These are phyloP conservation scores for Portevinia maculata DNA, from an alignment of 2,888 invertebrate genomes.

Conservation along the genomic window DNA sequence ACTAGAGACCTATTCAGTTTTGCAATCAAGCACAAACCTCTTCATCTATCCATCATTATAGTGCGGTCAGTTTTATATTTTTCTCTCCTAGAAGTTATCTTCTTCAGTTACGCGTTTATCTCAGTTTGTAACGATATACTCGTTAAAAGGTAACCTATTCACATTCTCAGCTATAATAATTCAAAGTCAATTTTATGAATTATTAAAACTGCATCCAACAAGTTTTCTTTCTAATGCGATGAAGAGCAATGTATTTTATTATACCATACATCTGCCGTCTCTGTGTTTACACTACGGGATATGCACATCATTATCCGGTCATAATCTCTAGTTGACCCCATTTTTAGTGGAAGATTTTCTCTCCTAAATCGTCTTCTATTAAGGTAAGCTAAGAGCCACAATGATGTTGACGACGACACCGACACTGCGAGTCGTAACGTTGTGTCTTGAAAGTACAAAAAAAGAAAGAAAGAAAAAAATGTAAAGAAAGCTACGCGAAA, in stretches of 20 bases:
- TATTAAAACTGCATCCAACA: constrained; percentile 67
- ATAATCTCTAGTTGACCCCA: constrained; percentile 67
- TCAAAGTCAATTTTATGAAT: constrained; percentile 59
- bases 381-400: constrained; percentile 52
- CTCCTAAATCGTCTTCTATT: constrained; percentile 63
- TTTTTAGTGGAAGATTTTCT: constrained; percentile 58
- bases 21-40: too few relatives aligned
- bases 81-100: too few relatives aligned
- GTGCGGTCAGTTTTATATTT: too few relatives aligned
- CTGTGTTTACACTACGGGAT: constrained; percentile 43
- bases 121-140: constrained; percentile 31
- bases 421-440: constrained; percentile 17
- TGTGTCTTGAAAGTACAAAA: constrained; percentile 21
- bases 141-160: background rate
- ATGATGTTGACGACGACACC: constrained; percentile 23
- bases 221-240: constrained; percentile 28
- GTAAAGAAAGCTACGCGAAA: constrained; percentile 25
- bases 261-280: constrained; percentile 28
- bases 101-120: constrained; percentile 36
- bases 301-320: constrained; percentile 63
- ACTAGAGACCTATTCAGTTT: too few relatives aligned
- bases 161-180: constrained; percentile 38
- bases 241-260: constrained; percentile 9
- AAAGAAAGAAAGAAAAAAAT: background rate
- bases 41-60: too few relatives aligned